A percentile compares a stretch with the other conserved stretches of the same genome.
Conservation (phyloP, 1,140 invertebrate genomes). For the Diabrotica undecimpunctata region DNA sequence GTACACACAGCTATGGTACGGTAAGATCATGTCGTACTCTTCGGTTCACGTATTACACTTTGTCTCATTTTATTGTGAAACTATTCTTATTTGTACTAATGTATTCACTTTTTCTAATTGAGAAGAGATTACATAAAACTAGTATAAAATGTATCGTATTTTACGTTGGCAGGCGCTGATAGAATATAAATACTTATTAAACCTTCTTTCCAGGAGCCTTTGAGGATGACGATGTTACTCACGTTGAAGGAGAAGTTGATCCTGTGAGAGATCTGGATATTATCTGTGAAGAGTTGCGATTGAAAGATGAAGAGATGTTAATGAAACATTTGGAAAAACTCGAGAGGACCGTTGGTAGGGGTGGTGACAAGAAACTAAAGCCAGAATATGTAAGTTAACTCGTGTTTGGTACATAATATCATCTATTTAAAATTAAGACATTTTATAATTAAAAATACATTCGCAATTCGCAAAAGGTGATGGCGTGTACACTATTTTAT, state of each 20-base stretch:
- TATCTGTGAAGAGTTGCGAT: constrained; percentile 89
- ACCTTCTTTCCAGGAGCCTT: constrained; percentile 74
- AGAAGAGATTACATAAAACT: too few relatives aligned
- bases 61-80: too few relatives aligned
- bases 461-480: too few relatives aligned
- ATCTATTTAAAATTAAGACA: not conserved
- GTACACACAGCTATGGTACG: too few relatives aligned
- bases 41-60: too few relatives aligned
- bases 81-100: too few relatives aligned
- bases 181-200: not conserved
- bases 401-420: too few relatives aligned
- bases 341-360: constrained; percentile 81
- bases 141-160: too few relatives aligned
- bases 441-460: not conserved
- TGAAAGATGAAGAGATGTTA: constrained; percentile 92
- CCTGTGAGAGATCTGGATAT: constrained; percentile 95
- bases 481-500: too few relatives aligned
- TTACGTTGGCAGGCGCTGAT: too few relatives aligned
- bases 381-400: constrained; percentile 81
- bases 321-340: constrained; percentile 78
- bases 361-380: constrained; percentile 93
- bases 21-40: too few relatives aligned
- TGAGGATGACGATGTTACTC: constrained; percentile 96
- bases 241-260: constrained; percentile 97
- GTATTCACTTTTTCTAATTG: too few relatives aligned